Evolutionary conservation across 1,140 invertebrate species (phyloP).

Genomic region (Leucophenga varia): DNA sequence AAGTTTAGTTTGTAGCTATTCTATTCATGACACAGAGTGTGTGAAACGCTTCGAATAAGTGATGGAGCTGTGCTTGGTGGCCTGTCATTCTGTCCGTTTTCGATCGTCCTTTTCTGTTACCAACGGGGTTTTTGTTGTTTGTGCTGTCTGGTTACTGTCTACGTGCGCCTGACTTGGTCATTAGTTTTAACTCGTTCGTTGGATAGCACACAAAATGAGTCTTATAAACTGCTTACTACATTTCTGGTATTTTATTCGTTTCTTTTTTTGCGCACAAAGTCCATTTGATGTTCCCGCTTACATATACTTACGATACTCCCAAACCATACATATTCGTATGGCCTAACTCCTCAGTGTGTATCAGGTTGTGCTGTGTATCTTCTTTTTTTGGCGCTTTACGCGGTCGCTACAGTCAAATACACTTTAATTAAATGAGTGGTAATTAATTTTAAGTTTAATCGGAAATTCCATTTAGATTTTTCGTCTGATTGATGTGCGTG

Average conservation of each 20-base stretch:
- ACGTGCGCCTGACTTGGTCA: slow-evolving; percentile 41
- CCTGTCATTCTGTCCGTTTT: slow-evolving; percentile 2
- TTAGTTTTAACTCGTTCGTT: slow-evolving; percentile 45
- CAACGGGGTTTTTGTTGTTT: slow-evolving; percentile 21
- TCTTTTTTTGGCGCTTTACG: slow-evolving; percentile 5
- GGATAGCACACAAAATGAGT: slow-evolving; percentile 12
- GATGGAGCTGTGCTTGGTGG: slow-evolving; percentile 26
- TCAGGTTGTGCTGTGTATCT: slow-evolving; percentile 11
- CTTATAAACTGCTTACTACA: neutral
- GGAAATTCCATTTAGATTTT: slow-evolving; percentile 55
- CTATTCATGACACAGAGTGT: too few relatives aligned
- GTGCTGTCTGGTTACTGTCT: slow-evolving; percentile 53
- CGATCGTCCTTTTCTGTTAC: too few relatives aligned
- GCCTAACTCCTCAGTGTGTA: too few relatives aligned
- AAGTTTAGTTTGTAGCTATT: too few relatives aligned
- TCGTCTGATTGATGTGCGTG: slow-evolving; percentile 48
- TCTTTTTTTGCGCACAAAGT: slow-evolving; percentile 15
- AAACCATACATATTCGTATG: too few relatives aligned
- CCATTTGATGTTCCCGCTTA: slow-evolving; percentile 34
- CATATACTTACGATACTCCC: too few relatives aligned
- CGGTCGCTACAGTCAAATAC: slow-evolving; percentile 35
- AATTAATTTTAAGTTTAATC: slow-evolving; percentile 56
- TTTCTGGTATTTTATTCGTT: neutral
- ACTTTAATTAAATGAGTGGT: slow-evolving; percentile 53
- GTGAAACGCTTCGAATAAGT: slow-evolving; percentile 37